A percentile compares a stretch with the other conserved stretches of the same genome.
phyloP scores from a whole-genome alignment of 2,888 invertebrate genomes.

The Trissolcus japonicus region DNA sequence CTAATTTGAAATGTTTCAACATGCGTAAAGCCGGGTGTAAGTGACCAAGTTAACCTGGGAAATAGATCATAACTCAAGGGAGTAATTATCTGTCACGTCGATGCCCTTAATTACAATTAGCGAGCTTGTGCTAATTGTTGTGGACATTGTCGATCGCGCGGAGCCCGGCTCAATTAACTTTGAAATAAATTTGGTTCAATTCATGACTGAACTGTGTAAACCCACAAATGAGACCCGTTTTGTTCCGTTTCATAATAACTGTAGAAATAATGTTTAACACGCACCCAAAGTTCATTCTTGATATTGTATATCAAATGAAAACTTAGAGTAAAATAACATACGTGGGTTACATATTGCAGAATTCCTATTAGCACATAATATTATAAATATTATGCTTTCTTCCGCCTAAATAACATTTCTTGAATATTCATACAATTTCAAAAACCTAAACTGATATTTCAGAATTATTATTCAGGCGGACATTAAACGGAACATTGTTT shows the following conservation, averaged over 20 bases:
- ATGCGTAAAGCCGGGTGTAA: constrained; percentile 28
- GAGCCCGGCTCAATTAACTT: constrained; percentile 9
- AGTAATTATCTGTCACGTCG: constrained; percentile 56
- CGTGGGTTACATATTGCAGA: no score
- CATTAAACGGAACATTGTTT: no score
- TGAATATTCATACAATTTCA: no score
- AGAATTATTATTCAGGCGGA: no score
- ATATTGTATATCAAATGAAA: no score
- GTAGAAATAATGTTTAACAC: neutral
- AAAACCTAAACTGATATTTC: no score
- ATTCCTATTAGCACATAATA: no score
- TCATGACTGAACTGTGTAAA: constrained; percentile 4
- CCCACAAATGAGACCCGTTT: constrained; percentile 1
- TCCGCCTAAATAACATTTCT: no score
- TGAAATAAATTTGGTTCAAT: constrained; percentile 25
- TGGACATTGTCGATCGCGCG: constrained; percentile 51
- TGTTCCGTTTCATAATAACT: neutral
- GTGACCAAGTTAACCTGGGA: constrained; percentile 42
- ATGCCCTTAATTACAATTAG: constrained; percentile 58
- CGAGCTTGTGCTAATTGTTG: constrained; percentile 54
- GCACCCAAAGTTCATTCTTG: no score
- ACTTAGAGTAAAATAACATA: no score
- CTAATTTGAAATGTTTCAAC: constrained; percentile 53
- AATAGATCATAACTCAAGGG: constrained; percentile 54
- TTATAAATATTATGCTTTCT: no score